Conservation (phyloP, 2,888 invertebrate genomes). For the Plagiodera versicolora region DNA sequence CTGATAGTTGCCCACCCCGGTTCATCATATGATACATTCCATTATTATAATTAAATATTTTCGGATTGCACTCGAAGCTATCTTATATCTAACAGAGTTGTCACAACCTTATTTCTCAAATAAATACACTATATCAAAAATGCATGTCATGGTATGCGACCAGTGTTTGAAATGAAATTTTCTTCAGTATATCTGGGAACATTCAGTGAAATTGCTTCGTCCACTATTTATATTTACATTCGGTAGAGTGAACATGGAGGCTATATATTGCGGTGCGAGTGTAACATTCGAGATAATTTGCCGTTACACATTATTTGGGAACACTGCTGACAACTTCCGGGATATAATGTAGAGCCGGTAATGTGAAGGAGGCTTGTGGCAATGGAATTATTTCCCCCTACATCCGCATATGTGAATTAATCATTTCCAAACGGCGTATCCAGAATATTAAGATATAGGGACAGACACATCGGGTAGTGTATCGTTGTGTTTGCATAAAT, state of each 20-base stretch:
- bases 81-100: no score
- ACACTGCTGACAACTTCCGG: slow-evolving; percentile 32
- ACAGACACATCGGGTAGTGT: not conserved
- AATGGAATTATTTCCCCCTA: slow-evolving; percentile 37
- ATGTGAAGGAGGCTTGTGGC: slow-evolving; percentile 30
- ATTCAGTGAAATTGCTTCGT: not conserved
- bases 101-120: no score
- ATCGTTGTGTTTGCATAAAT: no score
- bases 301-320: slow-evolving; percentile 36
- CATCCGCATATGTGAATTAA: slow-evolving; percentile 41
- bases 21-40: no score
- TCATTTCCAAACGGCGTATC: slow-evolving; percentile 37
- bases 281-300: slow-evolving; percentile 33
- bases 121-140: no score
- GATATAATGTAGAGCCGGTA: slow-evolving; percentile 35
- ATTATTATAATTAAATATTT: no score
- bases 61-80: no score
- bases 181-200: not conserved
- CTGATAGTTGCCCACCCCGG: no score
- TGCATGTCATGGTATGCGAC: no score
- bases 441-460: not conserved
- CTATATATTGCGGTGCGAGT: slow-evolving; percentile 9
- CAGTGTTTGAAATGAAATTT: no score
- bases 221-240: slow-evolving; percentile 11
- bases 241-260: not conserved